These are phyloP conservation scores for Adelges cooleyi DNA, from an alignment of 1,140 invertebrate species.

Conservation along the genomic window DNA sequence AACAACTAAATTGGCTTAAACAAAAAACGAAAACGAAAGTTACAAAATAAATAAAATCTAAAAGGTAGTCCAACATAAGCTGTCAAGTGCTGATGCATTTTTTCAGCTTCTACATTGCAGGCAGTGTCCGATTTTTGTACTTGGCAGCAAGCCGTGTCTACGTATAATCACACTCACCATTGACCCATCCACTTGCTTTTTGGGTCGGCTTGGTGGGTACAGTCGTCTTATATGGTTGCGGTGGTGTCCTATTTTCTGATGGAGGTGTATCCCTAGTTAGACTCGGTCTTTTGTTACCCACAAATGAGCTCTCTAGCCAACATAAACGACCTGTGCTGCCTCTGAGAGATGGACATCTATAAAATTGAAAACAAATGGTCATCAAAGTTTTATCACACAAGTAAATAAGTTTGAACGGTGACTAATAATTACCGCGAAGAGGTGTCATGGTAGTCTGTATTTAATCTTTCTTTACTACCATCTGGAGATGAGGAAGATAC, in stretches of 20 bases:
- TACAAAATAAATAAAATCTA: slow-evolving; percentile 28
- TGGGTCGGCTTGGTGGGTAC: slow-evolving; percentile 33
- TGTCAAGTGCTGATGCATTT: slow-evolving; percentile 17
- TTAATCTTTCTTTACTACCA: slow-evolving; percentile 46
- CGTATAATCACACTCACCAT: slow-evolving; percentile 26
- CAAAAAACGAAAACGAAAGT: slow-evolving; percentile 25
- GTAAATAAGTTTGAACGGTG: too few species aligned
- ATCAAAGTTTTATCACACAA: too few species aligned
- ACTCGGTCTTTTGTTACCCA: slow-evolving; percentile 60
- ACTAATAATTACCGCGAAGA: slow-evolving; percentile 32
- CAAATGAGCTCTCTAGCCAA: slow-evolving; percentile 85
- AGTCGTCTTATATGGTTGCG: slow-evolving; percentile 35
- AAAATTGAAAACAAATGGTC: not conserved
- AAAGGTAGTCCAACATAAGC: slow-evolving; percentile 24
- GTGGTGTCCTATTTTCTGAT: slow-evolving; percentile 40
- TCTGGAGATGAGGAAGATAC: slow-evolving; percentile 44
- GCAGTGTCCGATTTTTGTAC: slow-evolving; percentile 21
- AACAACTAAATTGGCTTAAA: slow-evolving; percentile 13
- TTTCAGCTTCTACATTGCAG: slow-evolving; percentile 19
- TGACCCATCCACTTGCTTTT: slow-evolving; percentile 6
- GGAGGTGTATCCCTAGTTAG: slow-evolving; percentile 68
- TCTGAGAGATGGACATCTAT: slow-evolving; percentile 35
- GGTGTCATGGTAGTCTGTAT: slow-evolving; percentile 34
- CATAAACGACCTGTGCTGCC: slow-evolving; percentile 48
- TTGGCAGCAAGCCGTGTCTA: slow-evolving; percentile 16